Evolutionary conservation across 2,113 vertebrate genomes (phyloP), one percentile per base, ranked within the genome.

Genomic region (Guaruba guarouba): DNA sequence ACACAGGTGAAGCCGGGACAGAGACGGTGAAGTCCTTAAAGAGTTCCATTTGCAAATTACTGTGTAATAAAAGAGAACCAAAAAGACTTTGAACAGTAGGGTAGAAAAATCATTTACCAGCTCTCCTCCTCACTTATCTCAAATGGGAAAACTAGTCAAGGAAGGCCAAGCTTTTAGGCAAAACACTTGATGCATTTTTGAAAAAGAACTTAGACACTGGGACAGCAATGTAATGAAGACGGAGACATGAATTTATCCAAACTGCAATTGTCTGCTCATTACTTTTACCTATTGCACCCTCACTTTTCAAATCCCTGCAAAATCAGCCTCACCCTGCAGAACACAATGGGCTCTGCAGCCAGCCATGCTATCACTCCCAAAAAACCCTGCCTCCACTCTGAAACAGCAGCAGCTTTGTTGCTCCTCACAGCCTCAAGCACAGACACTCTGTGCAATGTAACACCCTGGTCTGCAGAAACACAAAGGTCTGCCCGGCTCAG

Each of bases 401-500:
- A 25, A 62, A 35, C 24, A 39, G 46, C 35, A 68, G 23, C 28
- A 44, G 9, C 22, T 46, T 44, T 2, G 3, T 52, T 35, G 73
- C 17, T 54, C 28, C 73, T 55, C 62, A 33, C 37, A 52, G 43
- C 5, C 5, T 44, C 0, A 1, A 18, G 35, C 18, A 17, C 35
- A 63, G 31, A 19, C 14, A 8, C 20, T 5, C 20, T 2, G 4
- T 35, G 25, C 49, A 43, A 16, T 0, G 0, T 18, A 81, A 39
- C 1, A 1, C 27, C 27, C 41, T 27, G 19, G 15, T 18, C 67
- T 57, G 52, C 8, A 35, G 48, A 49, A 62, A 62, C 23, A 37
- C 15, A 24, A 61, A 37, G 24, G 13, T n/a, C 55, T n/a, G 20
- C 55, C 6, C 22, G 5, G 55, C 33, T n/a, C 33, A n/a, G 13